Percentiles rank a stretch among this genome's conserved stretches.
Conservation (phyloP, 2,888 invertebrate species). For the Hypselothyrea guttata region DNA sequence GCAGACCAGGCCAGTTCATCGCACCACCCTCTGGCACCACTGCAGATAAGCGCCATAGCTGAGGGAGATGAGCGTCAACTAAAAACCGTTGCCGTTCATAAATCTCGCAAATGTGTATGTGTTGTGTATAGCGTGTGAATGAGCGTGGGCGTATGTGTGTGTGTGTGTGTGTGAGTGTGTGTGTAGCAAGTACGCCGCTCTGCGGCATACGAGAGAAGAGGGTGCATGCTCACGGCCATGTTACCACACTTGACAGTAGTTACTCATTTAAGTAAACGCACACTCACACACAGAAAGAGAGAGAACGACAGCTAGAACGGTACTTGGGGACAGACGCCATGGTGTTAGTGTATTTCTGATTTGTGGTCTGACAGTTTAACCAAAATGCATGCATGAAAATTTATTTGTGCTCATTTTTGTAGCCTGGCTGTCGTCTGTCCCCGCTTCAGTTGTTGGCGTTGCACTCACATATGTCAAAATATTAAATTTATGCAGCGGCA, state of each 20-base stretch:
- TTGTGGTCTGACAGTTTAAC: conserved; percentile 79
- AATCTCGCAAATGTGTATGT: conserved; percentile 52
- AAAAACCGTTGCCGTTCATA: conserved; percentile 69
- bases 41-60: conserved; percentile 52
- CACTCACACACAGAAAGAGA: neutral
- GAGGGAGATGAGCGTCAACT: conserved; percentile 56
- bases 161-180: neutral
- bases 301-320: conserved; percentile 18
- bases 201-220: conserved; percentile 27
- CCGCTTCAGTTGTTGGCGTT: conserved; percentile 23
- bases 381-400: conserved; percentile 76
- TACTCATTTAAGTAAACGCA: conserved; percentile 66
- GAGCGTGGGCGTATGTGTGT: neutral
- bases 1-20: conserved; percentile 2
- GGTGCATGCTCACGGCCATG: conserved; percentile 52
- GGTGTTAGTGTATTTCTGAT: conserved; percentile 77
- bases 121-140: conserved; percentile 4
- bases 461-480: conserved; percentile 78
- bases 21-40: conserved; percentile 20
- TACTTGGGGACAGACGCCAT: conserved; percentile 44
- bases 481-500: conserved; percentile 76
- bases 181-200: conserved; percentile 34
- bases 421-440: conserved; percentile 23
- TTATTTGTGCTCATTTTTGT: conserved; percentile 76
- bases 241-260: conserved; percentile 65